These are phyloP conservation scores for Tamias sibiricus DNA, from an alignment of 2,113 vertebrate species.

Conservation along the genomic window DNA sequence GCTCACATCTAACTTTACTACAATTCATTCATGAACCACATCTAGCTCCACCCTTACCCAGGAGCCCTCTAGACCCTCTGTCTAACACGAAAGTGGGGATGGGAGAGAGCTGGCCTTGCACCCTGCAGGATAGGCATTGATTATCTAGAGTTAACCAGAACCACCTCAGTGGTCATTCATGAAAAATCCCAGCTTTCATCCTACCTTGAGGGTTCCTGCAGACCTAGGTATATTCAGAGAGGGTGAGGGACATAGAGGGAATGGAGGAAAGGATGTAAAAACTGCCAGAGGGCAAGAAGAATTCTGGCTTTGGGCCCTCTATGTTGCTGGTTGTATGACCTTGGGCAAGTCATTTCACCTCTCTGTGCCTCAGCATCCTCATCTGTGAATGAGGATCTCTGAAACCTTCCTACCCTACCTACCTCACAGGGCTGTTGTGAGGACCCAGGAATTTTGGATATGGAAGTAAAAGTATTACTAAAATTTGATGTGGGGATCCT, in stretches of 20 bases:
- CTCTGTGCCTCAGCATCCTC: slow-evolving; percentile 80
- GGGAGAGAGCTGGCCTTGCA: neutral
- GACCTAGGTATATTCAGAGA: slow-evolving; percentile 41
- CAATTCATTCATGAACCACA: slow-evolving; percentile 37
- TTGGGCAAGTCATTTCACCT: slow-evolving; percentile 72
- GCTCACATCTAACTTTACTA: slow-evolving; percentile 11
- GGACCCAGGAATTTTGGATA: slow-evolving; percentile 63
- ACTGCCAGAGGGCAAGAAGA: neutral
- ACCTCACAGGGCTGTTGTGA: slow-evolving; percentile 83
- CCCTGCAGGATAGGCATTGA: slow-evolving; percentile 75
- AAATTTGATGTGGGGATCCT: neutral
- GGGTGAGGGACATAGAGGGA: neutral
- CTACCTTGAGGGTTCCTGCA: slow-evolving; percentile 27
- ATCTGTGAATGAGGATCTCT: slow-evolving; percentile 72
- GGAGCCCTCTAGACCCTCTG: slow-evolving; percentile 35
- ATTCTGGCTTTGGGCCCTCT: neutral
- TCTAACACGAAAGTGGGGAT: neutral
- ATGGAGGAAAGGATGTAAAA: neutral
- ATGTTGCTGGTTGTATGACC: slow-evolving; percentile 44
- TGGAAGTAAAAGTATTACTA: slow-evolving; percentile 74
- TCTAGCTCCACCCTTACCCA: slow-evolving; percentile 55
- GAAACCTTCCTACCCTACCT: slow-evolving; percentile 73
- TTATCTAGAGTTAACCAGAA: slow-evolving; percentile 82
- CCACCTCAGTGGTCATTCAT: slow-evolving; percentile 45
- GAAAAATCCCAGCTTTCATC: slow-evolving; percentile 21